phyloP scores from a whole-genome alignment of 2,888 invertebrate species.

The Drosophila peninsularis region DNA sequence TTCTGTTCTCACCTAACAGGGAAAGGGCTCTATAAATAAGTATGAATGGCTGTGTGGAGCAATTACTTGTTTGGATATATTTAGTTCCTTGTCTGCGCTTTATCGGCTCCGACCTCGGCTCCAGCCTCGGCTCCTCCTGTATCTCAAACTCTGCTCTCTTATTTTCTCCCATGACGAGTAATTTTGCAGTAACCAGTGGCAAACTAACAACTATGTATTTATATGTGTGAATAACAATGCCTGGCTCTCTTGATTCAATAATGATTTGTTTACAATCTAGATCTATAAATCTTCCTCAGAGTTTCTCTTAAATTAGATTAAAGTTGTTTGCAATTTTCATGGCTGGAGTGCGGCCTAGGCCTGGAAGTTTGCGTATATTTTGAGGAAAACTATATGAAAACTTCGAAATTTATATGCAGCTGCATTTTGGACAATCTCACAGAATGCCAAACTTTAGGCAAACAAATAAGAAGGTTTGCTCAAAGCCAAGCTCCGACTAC shows the following conservation, averaged over 20 bases:
- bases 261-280: neutral
- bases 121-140: accelerated
- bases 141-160: neutral
- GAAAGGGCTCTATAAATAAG: neutral
- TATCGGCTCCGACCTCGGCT: neutral
- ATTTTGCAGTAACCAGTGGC: conserved; percentile 10
- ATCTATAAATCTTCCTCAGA: neutral
- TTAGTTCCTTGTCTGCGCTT: conserved; percentile 22
- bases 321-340: neutral
- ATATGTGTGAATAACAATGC: neutral
- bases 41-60: accelerated
- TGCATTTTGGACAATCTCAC: conserved; percentile 62
- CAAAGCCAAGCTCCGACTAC: neutral
- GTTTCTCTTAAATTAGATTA: neutral
- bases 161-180: conserved; percentile 7
- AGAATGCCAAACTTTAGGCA: conserved; percentile 50
- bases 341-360: conserved; percentile 22
- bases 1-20: conserved; percentile 41
- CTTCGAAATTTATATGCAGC: conserved; percentile 67
- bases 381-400: conserved; percentile 42
- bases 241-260: neutral
- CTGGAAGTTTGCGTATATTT: conserved; percentile 54
- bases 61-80: conserved; percentile 55
- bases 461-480: conserved; percentile 10
- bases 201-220: neutral